Percentiles rank a stretch among this genome's conserved stretches.
phyloP scores from a whole-genome alignment of 2,797 vertebrate species.

The Crypturellus tataupa region DNA sequence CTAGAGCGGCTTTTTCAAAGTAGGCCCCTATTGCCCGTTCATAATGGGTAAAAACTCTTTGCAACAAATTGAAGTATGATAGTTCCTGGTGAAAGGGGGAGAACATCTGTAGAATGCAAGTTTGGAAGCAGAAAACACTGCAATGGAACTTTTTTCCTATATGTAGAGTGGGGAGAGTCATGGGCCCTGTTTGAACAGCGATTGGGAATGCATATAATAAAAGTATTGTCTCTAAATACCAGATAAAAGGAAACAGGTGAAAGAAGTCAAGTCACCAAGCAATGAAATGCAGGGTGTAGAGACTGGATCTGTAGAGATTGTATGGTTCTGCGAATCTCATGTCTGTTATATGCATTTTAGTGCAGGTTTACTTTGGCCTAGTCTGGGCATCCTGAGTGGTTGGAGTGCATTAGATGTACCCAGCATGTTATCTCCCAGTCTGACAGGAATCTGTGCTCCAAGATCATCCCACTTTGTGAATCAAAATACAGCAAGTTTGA shows the following conservation, averaged over 20 bases:
- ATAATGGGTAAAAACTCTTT: constrained; percentile 69
- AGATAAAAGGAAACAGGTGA: neutral
- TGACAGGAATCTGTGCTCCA: neutral
- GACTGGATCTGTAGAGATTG: neutral
- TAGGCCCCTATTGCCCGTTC: neutral
- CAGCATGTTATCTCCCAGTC: neutral
- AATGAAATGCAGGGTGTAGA: too few relatives aligned
- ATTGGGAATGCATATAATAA: neutral
- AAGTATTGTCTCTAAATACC: neutral
- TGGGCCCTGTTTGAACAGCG: neutral
- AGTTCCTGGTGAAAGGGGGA: constrained; percentile 22
- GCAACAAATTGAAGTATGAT: neutral
- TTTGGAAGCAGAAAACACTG: constrained; percentile 37
- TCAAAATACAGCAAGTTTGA: neutral
- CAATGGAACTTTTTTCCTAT: constrained; percentile 12
- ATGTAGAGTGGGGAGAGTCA: neutral
- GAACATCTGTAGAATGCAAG: constrained; percentile 41
- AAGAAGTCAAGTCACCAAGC: neutral
- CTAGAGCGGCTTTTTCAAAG: constrained; percentile 53
- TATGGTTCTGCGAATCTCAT: neutral
- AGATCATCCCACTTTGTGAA: neutral
- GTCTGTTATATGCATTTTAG: neutral
- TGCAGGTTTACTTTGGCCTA: neutral
- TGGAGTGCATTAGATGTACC: neutral
- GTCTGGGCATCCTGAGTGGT: neutral